Evolutionary conservation across 2,888 invertebrate genomes (phyloP).

Genomic region (Allolobophora icterica): DNA sequence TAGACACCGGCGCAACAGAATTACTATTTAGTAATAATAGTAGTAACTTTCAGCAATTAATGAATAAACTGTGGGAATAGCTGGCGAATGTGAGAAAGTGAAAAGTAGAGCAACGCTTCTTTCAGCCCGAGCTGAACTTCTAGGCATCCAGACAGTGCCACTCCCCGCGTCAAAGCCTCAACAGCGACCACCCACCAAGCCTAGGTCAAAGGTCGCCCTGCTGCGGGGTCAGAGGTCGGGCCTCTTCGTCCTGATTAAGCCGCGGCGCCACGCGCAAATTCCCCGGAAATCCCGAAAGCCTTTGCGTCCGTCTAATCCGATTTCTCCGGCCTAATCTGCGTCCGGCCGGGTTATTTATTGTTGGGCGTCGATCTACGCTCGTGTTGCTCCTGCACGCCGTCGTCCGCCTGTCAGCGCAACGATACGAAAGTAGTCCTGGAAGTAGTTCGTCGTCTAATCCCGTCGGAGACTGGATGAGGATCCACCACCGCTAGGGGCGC

Average conservation of each 20-base stretch:
- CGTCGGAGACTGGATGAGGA: neutral
- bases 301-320: slow-evolving; percentile 9
- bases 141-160: neutral
- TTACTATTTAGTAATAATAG: no score
- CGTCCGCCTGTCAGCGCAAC: neutral
- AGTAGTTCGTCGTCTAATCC: slow-evolving; percentile 4
- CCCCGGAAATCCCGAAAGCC: neutral
- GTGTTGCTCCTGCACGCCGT: neutral
- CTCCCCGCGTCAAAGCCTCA: neutral
- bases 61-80: neutral
- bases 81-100: neutral
- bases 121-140: neutral
- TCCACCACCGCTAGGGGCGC: neutral
- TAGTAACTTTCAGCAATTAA: no score
- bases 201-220: neutral
- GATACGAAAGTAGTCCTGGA: neutral
- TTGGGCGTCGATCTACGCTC: neutral
- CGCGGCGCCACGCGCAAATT: slow-evolving; percentile 17
- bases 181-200: neutral
- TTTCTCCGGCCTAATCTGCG: neutral
- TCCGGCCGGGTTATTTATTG: neutral
- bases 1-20: no score
- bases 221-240: neutral
- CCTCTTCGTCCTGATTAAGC: neutral
- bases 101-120: neutral